Base-by-base conservation (phyloP, 2,888 invertebrate species). In the Nomada ruficornis region DNA sequence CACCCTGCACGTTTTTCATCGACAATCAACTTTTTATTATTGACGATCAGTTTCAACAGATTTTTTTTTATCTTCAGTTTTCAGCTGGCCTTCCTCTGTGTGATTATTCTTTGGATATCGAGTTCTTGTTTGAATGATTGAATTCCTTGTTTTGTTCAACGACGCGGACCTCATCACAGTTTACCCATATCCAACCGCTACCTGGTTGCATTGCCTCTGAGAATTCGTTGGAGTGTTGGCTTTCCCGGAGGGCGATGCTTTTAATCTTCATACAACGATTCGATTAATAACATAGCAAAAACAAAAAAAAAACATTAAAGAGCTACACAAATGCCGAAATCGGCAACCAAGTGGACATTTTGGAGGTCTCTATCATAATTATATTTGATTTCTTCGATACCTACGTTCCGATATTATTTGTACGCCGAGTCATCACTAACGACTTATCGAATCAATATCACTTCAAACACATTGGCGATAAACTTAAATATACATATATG, bases 311-410 rank as follows among this genome's bases (percentile, higher is more conserved):
- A 77, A 47, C 44, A 29, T 82, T 77, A 75, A 68, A 68, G 64
- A 83, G 72, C 88, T 67, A 72, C 91, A 89, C 85, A 90, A 80
- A 92, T 92, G 91, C 89, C 92, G 85, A 92, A 91, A 87, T 90
- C 91, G 85, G 86, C 85, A 82, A 82, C 89, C 90, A 91, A 90
- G 87, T 92, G 92, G 92, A 91, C 85, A 82, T 92, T 92, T 80
- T 92, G 92, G 92, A 92, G 92, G 92, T 92, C 87, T 91, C 89
- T 91, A 83, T 84, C 78, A 89, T 65, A 23, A 74, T 82, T 80
- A 70, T 57, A 57, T 83, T 83, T 82, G 79, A 75, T 80, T 71
- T 60, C 63, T 36, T 52, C 59, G 50, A 67, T 62, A 64, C 77
- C 26, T 64, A 18, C 67, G 29, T 47, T 36, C 11, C 23, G 54